Conservation (phyloP, 2,113 vertebrate species). For the Tichodroma muraria region DNA sequence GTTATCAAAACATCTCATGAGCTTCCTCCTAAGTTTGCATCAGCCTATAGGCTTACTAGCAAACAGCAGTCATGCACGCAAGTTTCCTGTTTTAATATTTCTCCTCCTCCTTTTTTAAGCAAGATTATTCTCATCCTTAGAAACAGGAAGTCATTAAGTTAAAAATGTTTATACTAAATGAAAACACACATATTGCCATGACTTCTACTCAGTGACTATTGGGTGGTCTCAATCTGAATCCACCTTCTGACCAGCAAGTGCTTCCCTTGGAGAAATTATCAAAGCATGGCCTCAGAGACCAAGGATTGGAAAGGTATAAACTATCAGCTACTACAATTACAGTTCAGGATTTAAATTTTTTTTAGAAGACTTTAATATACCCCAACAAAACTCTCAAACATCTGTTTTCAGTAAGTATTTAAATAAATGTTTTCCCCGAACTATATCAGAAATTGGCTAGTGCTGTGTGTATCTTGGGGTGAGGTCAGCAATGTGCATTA, state of each 20-base stretch:
- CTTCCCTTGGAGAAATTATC: neutral
- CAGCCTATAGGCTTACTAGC: neutral
- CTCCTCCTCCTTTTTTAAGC: neutral
- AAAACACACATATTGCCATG: conserved; percentile 23
- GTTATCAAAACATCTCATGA: neutral
- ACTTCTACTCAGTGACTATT: neutral
- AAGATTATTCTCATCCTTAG: conserved; percentile 15
- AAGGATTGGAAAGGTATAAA: neutral
- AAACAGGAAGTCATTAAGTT: conserved; percentile 51
- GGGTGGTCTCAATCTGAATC: conserved; percentile 48
- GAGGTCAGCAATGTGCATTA: neutral
- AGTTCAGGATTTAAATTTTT: neutral
- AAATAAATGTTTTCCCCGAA: neutral
- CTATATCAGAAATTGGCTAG: neutral
- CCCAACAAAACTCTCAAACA: neutral
- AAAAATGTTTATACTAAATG: conserved; percentile 40
- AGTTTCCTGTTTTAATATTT: neutral
- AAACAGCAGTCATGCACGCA: neutral
- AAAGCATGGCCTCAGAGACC: neutral
- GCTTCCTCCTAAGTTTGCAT: neutral
- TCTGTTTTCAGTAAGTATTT: conserved; percentile 31
- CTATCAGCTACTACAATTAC: neutral
- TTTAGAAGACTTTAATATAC: neutral
- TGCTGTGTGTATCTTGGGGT: neutral
- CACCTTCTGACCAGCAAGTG: neutral